A percentile compares a stretch with the other conserved stretches of the same genome.
Conservation (phyloP, 2,797 vertebrate species). For the Pseudochromis fuscus region DNA sequence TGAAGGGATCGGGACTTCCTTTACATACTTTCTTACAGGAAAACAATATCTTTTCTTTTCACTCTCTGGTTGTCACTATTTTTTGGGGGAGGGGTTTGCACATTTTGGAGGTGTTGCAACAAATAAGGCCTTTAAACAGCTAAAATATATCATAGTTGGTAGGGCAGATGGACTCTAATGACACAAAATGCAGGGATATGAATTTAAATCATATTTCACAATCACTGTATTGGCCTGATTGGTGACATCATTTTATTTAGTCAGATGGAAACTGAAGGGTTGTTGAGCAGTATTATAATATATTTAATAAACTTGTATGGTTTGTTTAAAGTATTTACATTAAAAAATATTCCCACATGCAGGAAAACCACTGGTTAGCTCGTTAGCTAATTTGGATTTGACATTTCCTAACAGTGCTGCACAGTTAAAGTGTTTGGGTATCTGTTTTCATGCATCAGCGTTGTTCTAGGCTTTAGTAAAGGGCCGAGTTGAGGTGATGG, state of each 20-base stretch:
- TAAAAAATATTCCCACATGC: too few relatives aligned
- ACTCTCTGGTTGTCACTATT: neutral
- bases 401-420: neutral
- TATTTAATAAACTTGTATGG: too few relatives aligned
- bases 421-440: neutral
- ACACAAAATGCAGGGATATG: too few relatives aligned
- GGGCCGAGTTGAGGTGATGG: neutral
- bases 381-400: neutral
- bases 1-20: constrained; percentile 22
- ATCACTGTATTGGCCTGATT: too few relatives aligned
- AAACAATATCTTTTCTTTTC: constrained; percentile 19
- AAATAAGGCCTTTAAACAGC: too few relatives aligned
- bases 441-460: constrained; percentile 6
- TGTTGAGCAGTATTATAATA: too few relatives aligned
- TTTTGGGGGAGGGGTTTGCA: neutral
- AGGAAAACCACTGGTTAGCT: neutral
- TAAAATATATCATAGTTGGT: neutral
- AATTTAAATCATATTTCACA: too few relatives aligned
- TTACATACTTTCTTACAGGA: constrained; percentile 16
- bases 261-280: too few relatives aligned
- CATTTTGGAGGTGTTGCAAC: too few relatives aligned
- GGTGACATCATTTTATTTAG: too few relatives aligned
- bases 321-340: too few relatives aligned
- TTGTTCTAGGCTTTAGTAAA: constrained; percentile 1
- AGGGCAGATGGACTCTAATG: too few relatives aligned